Conservation (phyloP, 2,888 invertebrate genomes). For the Xestia ashworthii region DNA sequence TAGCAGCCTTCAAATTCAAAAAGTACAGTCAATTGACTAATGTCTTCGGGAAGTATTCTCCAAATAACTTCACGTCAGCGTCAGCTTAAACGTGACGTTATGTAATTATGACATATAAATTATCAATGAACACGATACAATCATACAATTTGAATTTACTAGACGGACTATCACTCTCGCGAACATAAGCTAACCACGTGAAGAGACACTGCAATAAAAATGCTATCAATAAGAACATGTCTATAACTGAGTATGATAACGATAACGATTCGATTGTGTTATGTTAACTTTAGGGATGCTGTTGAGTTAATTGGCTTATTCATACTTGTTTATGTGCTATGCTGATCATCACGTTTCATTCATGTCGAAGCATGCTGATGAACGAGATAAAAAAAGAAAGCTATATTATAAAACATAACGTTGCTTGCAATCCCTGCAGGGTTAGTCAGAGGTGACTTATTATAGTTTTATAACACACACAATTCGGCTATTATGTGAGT, state of each 20-base stretch:
- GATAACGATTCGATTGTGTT: constrained; percentile 25
- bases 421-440: neutral
- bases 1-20: neutral
- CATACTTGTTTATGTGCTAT: neutral
- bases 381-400: neutral
- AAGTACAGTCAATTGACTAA: neutral
- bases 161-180: constrained; percentile 3
- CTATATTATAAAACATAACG: neutral
- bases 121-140: constrained; percentile 33
- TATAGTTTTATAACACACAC: no score
- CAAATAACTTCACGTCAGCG: neutral
- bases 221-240: constrained; percentile 4
- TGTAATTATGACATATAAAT: neutral
- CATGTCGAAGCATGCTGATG: no score
- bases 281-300: constrained; percentile 7
- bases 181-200: constrained; percentile 30
- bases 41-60: neutral
- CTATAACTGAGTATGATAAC: neutral
- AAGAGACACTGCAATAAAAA: neutral
- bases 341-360: neutral
- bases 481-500: neutral
- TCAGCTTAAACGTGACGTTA: neutral
- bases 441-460: neutral
- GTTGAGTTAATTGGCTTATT: constrained; percentile 5
- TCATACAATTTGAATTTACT: neutral